Evolutionary conservation across 1,140 invertebrate species (phyloP).

Genomic region (Drosophila simulans): DNA sequence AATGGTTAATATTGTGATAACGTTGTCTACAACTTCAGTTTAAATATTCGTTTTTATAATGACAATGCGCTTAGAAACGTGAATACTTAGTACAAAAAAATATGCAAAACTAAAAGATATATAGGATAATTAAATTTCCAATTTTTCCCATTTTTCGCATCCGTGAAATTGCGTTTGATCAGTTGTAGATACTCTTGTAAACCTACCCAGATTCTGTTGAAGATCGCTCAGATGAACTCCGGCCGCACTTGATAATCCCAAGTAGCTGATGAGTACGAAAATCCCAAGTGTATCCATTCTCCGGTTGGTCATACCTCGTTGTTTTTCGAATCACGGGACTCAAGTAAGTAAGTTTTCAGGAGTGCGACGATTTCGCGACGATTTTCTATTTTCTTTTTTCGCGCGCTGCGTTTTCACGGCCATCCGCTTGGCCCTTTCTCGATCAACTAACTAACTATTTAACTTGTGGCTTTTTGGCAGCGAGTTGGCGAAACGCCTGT

Average conservation of each 20-base stretch:
- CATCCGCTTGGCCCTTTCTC: slow-evolving; percentile 61
- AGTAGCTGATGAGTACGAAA: slow-evolving; percentile 7
- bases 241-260: slow-evolving; percentile 12
- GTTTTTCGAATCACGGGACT: slow-evolving; percentile 25
- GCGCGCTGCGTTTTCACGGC: slow-evolving; percentile 54
- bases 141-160: too few species aligned
- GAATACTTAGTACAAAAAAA: background rate
- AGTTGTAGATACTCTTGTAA: background rate
- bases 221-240: slow-evolving; percentile 12
- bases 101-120: too few species aligned
- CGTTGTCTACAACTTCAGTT: background rate
- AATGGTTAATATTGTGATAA: background rate
- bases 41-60: background rate
- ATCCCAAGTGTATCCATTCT: slow-evolving; percentile 13
- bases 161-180: too few species aligned
- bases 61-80: background rate
- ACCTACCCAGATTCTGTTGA: slow-evolving; percentile 23
- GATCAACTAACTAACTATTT: slow-evolving; percentile 64
- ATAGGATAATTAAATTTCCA: too few species aligned
- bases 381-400: slow-evolving; percentile 27
- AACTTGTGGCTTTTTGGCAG: slow-evolving; percentile 51
- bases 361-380: slow-evolving; percentile 11
- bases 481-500: slow-evolving; percentile 28
- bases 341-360: slow-evolving; percentile 14
- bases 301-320: slow-evolving; percentile 30